Conservation (phyloP, 2,797 vertebrate species). For the Anisognathus igniventris region DNA sequence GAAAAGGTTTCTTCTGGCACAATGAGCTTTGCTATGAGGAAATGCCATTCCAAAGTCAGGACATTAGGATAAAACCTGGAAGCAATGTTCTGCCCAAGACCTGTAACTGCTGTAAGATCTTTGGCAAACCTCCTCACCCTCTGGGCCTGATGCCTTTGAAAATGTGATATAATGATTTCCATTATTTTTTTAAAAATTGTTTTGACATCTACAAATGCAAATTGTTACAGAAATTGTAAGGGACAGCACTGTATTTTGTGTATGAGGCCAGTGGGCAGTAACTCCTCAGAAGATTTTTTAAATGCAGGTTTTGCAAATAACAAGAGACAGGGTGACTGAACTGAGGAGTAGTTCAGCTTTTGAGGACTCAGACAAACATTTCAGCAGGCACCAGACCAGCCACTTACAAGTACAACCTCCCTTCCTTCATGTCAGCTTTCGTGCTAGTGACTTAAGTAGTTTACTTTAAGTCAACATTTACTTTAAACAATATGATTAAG, state of each 20-base stretch:
- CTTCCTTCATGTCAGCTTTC: slow-evolving; percentile 17
- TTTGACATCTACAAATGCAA: background rate
- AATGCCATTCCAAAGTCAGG: background rate
- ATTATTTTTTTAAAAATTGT: background rate
- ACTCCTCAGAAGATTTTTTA: background rate
- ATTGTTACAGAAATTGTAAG: background rate
- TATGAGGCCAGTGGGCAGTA: background rate
- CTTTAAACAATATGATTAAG: slow-evolving; percentile 19
- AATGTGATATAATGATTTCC: background rate
- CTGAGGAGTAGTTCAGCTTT: background rate
- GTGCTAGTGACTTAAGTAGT: background rate
- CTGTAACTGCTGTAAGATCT: background rate
- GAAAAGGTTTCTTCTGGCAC: background rate
- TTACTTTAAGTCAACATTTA: slow-evolving; percentile 29
- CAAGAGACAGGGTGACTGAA: background rate
- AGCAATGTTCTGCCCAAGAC: background rate
- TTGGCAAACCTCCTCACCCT: background rate
- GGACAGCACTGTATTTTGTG: background rate
- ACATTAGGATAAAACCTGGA: background rate
- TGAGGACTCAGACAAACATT: background rate
- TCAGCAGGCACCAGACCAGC: background rate
- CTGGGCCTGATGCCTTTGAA: background rate
- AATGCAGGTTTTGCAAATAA: background rate
- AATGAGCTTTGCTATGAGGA: background rate
- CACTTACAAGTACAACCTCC: background rate